Evolutionary conservation across 2,797 vertebrate genomes (phyloP), one percentile per base, ranked within the genome.

Genomic region (Taeniopygia guttata): DNA sequence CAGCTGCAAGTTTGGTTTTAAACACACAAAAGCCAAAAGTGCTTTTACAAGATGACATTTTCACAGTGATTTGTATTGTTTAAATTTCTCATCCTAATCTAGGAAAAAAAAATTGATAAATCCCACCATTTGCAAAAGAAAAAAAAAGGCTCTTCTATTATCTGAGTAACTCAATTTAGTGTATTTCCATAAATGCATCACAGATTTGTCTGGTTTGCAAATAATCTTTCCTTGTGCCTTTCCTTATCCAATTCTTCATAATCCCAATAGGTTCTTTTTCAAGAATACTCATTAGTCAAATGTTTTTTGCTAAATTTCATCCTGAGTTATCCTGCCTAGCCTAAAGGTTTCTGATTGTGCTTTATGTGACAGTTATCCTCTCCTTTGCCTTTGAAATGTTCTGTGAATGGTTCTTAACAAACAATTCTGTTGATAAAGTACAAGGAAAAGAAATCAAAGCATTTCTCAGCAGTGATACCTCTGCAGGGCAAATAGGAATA

Each of bases 401-500:
- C 34, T 1, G 0, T 82, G 70, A 94, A 89, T 77, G 46, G 56
- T 90, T 92, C 78, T 94, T 95, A 82, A 76, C 81, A 93, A 95
- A 92, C 60, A 94, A 94, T 87, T 93, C 72, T 62, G 78, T 89
- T 92, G 88, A 87, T 93, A 87, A 84, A 89, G 68, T 68, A 85
- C 72, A 83, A 89, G 60, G 86, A 84, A 79, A 93, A 90, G 67
- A 95, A 95, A 95, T 91, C 70, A 94, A 95, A 94, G 69, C 0
- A 0, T 84, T 60, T 90, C 86, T 90, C 78, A 87, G 86, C 52
- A 84, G 49, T 60, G 52, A n/a, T 93, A 90, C 49, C 25, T 95
- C 90, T 93, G 59, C 81, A 93, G 94, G 90, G 90, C 64, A 93
- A 96, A 90, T 27, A 83, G 63, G 75, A 90, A 85, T 89, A 90